Percentiles rank a stretch among this genome's conserved stretches.
Evolutionary conservation across 1,140 invertebrate genomes (phyloP).

Genomic region (Pogonomyrmex barbatus): DNA sequence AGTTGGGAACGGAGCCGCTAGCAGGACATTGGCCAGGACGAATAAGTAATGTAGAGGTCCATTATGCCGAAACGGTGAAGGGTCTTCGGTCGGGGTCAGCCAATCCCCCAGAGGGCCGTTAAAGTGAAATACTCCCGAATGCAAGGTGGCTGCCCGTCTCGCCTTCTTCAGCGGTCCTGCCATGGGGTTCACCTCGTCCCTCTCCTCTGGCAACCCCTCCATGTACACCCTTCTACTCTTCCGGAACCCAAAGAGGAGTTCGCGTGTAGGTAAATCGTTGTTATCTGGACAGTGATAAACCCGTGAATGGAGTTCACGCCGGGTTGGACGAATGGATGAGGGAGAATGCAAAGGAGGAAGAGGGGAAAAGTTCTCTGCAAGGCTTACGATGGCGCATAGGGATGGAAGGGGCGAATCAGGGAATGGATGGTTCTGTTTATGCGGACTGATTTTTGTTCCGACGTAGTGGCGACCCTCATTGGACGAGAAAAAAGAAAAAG

Average conservation of each 20-base stretch:
- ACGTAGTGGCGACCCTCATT: constrained; percentile 32
- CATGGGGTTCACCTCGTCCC: constrained; percentile 56
- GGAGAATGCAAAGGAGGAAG: constrained; percentile 78
- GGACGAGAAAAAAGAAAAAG: constrained; percentile 26
- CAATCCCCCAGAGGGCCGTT: constrained; percentile 86
- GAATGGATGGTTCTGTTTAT: constrained; percentile 79
- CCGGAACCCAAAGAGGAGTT: constrained; percentile 61
- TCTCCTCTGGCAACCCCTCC: constrained; percentile 31
- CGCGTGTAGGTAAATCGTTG: constrained; percentile 86
- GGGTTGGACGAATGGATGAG: constrained; percentile 76
- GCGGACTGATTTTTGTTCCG: constrained; percentile 66
- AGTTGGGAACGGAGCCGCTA: constrained; percentile 59
- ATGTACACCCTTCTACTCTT: constrained; percentile 56
- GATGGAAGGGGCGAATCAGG: constrained; percentile 27
- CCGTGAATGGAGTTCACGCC: constrained; percentile 85
- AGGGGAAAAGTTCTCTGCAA: constrained; percentile 55
- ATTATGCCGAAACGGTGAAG: constrained; percentile 86
- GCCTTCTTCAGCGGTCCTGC: constrained; percentile 60
- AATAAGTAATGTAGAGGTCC: constrained; percentile 86
- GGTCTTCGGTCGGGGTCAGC: constrained; percentile 84
- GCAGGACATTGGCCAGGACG: constrained; percentile 80
- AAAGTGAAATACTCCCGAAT: constrained; percentile 87
- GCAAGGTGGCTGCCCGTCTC: constrained; percentile 83
- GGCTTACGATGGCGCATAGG: constrained; percentile 51
- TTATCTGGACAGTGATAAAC: constrained; percentile 87